Evolutionary conservation across 2,888 invertebrate genomes (phyloP).

Genomic region (Heliconius hortense): DNA sequence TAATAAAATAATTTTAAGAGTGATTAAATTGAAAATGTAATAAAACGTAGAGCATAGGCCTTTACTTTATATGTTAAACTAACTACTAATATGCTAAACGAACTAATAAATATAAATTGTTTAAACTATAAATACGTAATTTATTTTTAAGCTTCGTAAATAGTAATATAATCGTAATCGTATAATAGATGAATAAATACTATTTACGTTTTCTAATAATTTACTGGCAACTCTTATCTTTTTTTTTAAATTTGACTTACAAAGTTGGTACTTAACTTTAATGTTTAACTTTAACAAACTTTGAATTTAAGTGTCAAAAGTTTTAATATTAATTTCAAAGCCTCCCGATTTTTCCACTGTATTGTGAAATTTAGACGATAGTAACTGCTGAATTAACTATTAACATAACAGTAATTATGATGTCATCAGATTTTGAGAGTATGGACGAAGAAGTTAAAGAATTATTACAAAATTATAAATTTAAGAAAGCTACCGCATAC

Average conservation of each 20-base stretch:
- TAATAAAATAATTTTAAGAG: too few relatives aligned
- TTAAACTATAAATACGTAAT: too few relatives aligned
- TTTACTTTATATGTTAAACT: too few relatives aligned
- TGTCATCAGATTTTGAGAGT: constrained; percentile 51
- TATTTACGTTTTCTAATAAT: neutral
- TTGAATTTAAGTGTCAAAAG: neutral
- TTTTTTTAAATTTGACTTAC: neutral
- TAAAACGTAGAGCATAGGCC: too few relatives aligned
- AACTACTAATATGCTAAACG: too few relatives aligned
- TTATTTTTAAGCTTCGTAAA: too few relatives aligned
- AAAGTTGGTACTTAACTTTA: constrained; percentile 12
- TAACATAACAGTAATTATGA: neutral
- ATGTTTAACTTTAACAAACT: neutral
- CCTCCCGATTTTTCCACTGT: neutral
- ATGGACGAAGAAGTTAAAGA: constrained; percentile 75
- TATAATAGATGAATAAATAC: too few relatives aligned
- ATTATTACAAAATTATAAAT: constrained; percentile 68
- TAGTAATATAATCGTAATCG: too few relatives aligned
- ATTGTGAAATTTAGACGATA: neutral
- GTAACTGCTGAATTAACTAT: neutral
- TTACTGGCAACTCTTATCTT: constrained; percentile 2
- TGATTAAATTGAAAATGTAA: too few relatives aligned
- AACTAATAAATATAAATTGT: too few relatives aligned
- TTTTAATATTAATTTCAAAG: neutral
- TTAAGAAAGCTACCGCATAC: constrained; percentile 66